Percentiles rank a stretch among this genome's conserved stretches.
These are phyloP conservation scores for Microcebus griseorufus DNA, from an alignment of 2,113 vertebrate genomes.

Conservation along the genomic window DNA sequence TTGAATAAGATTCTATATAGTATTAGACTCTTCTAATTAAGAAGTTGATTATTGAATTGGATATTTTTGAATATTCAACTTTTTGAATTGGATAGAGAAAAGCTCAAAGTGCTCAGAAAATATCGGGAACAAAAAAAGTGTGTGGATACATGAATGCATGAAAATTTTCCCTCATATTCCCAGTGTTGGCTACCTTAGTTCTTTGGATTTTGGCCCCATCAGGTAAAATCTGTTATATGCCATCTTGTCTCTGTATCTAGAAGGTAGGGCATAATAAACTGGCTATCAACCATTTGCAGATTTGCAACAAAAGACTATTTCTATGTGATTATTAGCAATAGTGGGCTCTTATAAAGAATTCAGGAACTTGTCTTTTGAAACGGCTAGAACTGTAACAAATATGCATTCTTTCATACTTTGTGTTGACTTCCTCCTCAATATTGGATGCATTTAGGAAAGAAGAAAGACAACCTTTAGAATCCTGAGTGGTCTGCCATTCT, in stretches of 20 bases:
- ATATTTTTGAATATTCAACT: neutral
- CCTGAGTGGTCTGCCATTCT: neutral
- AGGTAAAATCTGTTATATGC: neutral
- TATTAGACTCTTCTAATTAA: neutral
- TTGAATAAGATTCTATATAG: neutral
- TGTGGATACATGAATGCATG: neutral
- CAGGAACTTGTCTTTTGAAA: neutral
- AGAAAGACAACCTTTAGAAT: slow-evolving; percentile 34
- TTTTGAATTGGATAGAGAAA: slow-evolving; percentile 43
- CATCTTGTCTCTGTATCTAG: neutral
- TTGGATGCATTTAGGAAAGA: neutral
- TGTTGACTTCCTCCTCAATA: neutral
- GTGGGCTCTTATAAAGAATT: slow-evolving; percentile 13
- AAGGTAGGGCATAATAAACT: neutral
- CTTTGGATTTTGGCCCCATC: slow-evolving; percentile 1
- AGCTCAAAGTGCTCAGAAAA: neutral
- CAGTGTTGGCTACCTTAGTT: neutral
- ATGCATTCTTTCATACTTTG: neutral
- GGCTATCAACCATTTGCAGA: neutral
- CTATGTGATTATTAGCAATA: neutral
- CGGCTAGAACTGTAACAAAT: neutral
- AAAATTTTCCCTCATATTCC: neutral
- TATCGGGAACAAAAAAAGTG: neutral
- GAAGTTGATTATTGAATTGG: neutral
- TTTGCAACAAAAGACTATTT: neutral